Percentiles rank a stretch among this genome's conserved stretches.
Evolutionary conservation across 2,888 invertebrate species (phyloP).

Genomic region (Campoletis raptor): DNA sequence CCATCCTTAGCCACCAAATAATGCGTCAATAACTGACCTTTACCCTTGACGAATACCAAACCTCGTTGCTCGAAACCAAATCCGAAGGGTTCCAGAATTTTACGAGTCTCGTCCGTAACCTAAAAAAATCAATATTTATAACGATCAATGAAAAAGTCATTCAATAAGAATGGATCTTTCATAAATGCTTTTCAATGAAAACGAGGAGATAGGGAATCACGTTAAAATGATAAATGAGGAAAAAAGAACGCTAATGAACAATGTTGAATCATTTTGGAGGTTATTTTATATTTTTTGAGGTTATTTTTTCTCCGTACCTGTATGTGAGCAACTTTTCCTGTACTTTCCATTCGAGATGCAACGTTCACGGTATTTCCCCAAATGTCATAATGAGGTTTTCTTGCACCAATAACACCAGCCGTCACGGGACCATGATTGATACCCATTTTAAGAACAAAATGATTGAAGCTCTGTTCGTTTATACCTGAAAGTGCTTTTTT

Average conservation of each 20-base stretch:
- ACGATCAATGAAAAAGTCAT: too few relatives aligned
- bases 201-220: too few relatives aligned
- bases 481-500: conserved; percentile 96
- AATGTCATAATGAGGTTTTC: conserved; percentile 98
- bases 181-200: too few relatives aligned
- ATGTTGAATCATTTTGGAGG: too few relatives aligned
- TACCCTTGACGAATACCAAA: conserved; percentile 97
- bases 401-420: conserved; percentile 97
- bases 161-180: too few relatives aligned
- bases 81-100: conserved; percentile 95
- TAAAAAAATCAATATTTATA: conserved; percentile 83
- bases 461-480: conserved; percentile 98
- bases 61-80: conserved; percentile 98
- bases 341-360: conserved; percentile 98
- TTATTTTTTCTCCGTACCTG: conserved; percentile 87
- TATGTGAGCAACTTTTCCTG: conserved; percentile 97
- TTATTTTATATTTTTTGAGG: too few relatives aligned
- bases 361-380: conserved; percentile 99
- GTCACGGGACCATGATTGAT: conserved; percentile 98
- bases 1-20: conserved; percentile 89
- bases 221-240: too few relatives aligned
- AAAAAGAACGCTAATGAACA: too few relatives aligned
- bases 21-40: conserved; percentile 98
- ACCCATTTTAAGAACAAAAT: conserved; percentile 96
- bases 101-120: conserved; percentile 98